phyloP scores from a whole-genome alignment of 2,113 vertebrate genomes.

The Pangasianodon hypophthalmus region DNA sequence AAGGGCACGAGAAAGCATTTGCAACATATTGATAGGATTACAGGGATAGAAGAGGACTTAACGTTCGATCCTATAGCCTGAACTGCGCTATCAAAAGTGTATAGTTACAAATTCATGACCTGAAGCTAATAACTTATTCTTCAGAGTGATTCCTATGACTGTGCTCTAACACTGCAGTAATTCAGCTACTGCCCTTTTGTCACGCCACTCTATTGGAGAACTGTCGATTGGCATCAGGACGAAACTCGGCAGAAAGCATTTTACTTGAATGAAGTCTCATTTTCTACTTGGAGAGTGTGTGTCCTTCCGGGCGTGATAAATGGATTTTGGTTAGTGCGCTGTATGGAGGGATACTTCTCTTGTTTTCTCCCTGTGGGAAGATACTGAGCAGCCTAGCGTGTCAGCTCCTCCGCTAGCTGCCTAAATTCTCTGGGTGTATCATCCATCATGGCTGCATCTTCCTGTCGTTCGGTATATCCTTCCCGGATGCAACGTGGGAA shows the following conservation, averaged over 20 bases:
- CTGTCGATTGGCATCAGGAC: conserved; percentile 30
- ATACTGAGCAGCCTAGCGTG: not conserved
- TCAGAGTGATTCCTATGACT: not conserved
- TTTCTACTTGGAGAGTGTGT: conserved; percentile 3
- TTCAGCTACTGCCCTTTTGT: conserved; percentile 44
- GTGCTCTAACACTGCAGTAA: conserved; percentile 4
- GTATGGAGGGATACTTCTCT: not conserved
- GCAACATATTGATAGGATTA: conserved; percentile 55
- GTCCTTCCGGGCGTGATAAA: not conserved
- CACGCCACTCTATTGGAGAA: conserved; percentile 52
- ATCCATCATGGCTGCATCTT: conserved; percentile 16
- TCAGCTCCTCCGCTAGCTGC: not conserved
- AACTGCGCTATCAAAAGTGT: not conserved
- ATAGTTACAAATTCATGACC: conserved; percentile 30
- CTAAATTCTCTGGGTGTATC: not conserved
- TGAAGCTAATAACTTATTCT: conserved; percentile 26
- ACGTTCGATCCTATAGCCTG: not conserved
- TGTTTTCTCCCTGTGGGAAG: not conserved
- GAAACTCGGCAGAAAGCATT: not conserved
- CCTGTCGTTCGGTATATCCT: not conserved
- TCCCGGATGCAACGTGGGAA: not conserved
- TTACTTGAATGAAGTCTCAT: conserved; percentile 27
- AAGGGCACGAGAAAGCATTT: conserved; percentile 54
- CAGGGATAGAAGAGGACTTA: conserved; percentile 8
- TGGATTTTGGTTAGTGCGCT: not conserved